Base-by-base conservation (phyloP, 1,140 invertebrate species). In the Zaprionus tsacasi region DNA sequence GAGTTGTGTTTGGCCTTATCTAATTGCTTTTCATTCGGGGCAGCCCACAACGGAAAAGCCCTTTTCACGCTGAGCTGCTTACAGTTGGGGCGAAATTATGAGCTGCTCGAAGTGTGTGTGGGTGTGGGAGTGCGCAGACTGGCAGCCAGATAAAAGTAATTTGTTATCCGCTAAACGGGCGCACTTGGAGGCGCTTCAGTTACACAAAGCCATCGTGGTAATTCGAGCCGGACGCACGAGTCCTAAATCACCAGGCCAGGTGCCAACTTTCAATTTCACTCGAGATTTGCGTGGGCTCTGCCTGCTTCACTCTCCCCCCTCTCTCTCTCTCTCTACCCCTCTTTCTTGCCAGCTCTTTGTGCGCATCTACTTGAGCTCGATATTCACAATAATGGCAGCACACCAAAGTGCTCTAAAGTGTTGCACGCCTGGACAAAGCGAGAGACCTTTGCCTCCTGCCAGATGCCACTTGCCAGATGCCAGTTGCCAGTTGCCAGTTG, bases 371-470 rank as follows among this genome's bases (percentile, higher is more conserved):
- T 45, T 7, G n/a, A 8, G 82, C 79, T 86, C 82, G 71, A 86
- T 86, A 86, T 77, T 87, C 77, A 72, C 82, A 83, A 87, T 87
- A 88, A 88, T 64, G 68, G 77, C 45, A 69, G 43, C 85, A 67
- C 38, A 50, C 83, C 52, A 40, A 88, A 83, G 83, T 83, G 83
- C 83, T 80, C 85, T 83, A 83, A 88, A 88, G 83, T 73, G 83
- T 45, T 12, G 2, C 80, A 65, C 64, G 63, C 68, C 43, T 45
- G 6, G 15, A 61, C 63, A 36, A 64, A n/a, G 43, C 43, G 66
- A 63, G 67, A 69, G 48, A 80, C 74, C 71, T 85, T 75, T 81
- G 76, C 79, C 79, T 69, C 17, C 61, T 30, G 52, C 52, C 52
- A 55, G 11, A 3, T 55, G 25, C 25, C 25, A 48, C n/a, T 4